Evolutionary conservation across 2,113 vertebrate genomes (phyloP).

Genomic region (Dermatemys mawii): DNA sequence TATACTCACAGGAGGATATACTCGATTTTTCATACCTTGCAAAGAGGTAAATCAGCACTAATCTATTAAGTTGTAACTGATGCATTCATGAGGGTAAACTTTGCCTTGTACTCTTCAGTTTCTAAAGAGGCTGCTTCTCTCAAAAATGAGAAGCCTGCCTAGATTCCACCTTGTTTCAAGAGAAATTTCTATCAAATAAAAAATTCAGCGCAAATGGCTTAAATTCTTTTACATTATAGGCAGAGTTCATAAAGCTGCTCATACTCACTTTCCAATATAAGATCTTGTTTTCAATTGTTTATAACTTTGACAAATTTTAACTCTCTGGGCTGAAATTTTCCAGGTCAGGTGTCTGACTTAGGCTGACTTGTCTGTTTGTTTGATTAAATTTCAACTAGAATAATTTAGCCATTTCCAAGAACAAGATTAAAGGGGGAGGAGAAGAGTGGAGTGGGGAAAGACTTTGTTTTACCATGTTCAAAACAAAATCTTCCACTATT

Average conservation of each 20-base stretch:
- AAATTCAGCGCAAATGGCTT: neutral
- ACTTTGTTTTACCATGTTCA: neutral
- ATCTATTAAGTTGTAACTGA: neutral
- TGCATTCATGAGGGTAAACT: neutral
- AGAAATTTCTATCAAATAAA: neutral
- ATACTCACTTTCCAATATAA: neutral
- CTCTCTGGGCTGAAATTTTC: constrained; percentile 14
- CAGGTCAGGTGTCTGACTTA: constrained; percentile 32
- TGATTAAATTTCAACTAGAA: constrained; percentile 22
- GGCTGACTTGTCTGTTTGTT: constrained; percentile 55
- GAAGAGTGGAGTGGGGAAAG: neutral
- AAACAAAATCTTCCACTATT: neutral
- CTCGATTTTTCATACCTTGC: neutral
- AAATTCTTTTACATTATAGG: neutral
- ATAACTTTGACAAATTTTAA: neutral
- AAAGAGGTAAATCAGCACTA: neutral
- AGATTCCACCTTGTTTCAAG: neutral
- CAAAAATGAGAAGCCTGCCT: constrained; percentile 8
- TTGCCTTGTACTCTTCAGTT: neutral
- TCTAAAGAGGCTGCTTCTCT: neutral
- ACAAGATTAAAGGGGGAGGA: neutral
- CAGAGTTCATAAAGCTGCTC: neutral
- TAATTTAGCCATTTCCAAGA: constrained; percentile 45
- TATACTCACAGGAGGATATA: neutral
- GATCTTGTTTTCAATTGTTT: constrained; percentile 36